Evolutionary conservation across 2,113 vertebrate species (phyloP).

Genomic region (Caranx ignobilis): DNA sequence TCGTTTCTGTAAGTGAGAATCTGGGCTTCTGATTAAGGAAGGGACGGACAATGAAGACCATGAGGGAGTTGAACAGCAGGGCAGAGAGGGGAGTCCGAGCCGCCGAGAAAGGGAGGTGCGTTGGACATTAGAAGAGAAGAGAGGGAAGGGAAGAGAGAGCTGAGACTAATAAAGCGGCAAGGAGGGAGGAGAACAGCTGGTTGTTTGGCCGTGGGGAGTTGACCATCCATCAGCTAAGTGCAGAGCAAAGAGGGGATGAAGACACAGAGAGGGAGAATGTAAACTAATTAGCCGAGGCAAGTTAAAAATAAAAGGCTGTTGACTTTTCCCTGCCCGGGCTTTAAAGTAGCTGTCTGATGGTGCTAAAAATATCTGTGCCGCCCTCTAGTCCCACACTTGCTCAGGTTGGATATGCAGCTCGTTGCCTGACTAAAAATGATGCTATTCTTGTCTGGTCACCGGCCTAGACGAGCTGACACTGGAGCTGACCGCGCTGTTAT

Average conservation of each 20-base stretch:
- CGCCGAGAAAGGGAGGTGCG: background rate
- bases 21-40: background rate
- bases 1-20: background rate
- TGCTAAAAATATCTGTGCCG: slow-evolving; percentile 37
- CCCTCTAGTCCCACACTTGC: slow-evolving; percentile 23
- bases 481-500: slow-evolving; percentile 9
- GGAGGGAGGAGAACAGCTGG: slow-evolving; percentile 57
- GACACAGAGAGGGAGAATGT: slow-evolving; percentile 47
- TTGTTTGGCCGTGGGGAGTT: slow-evolving; percentile 57
- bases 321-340: slow-evolving; percentile 47
- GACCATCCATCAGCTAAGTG: slow-evolving; percentile 53
- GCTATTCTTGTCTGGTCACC: slow-evolving; percentile 41
- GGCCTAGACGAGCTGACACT: slow-evolving; percentile 1
- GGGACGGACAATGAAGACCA: slow-evolving; percentile 33
- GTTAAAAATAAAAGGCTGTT: slow-evolving; percentile 72
- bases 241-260: slow-evolving; percentile 49
- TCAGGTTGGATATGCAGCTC: slow-evolving; percentile 29
- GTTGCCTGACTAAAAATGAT: slow-evolving; percentile 19
- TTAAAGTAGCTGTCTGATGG: slow-evolving; percentile 34
- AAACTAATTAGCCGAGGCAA: slow-evolving; percentile 65
- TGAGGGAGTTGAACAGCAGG: slow-evolving; percentile 29
- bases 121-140: slow-evolving; percentile 7
- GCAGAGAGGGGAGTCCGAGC: slow-evolving; percentile 17
- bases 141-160: slow-evolving; percentile 19
- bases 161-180: slow-evolving; percentile 38